Base-by-base conservation (phyloP, 2,113 vertebrate species). In the Conger conger region DNA sequence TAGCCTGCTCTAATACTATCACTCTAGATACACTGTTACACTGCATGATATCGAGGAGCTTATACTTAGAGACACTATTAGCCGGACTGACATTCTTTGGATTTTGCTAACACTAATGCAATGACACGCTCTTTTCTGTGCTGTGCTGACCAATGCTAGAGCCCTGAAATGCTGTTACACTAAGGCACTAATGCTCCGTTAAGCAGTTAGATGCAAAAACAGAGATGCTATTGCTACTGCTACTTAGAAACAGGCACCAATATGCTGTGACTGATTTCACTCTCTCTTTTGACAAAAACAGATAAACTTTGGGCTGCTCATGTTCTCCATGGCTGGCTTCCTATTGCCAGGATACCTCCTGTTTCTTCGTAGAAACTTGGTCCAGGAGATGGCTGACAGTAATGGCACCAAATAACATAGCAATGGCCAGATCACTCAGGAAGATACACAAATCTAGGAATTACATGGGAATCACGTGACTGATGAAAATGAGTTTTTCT, bases 341-440 rank as follows among this genome's bases (percentile, higher is more conserved):
- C 89, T 97, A 88, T 91, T 97, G 82, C 97, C 97, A 0, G 93
- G 89, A 76, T 97, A 97, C 91, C 94, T 97, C 88, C 93, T 93
- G 88, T 94, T 93, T 90, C 95, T 94, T 88, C 93, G 95, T n/a
- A 81, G 86, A 82, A 60, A 81, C 36, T 92, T 97, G 79, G 16
- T 86, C 76, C 90, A 40, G 82, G 87, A 93, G 84, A 92, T 91
- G 84, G 84, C 30, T 0, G 77, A 89, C 36, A 77, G 89, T 73
- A 93, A 94, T 23, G 92, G 93, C 50, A 40, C 86, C 91, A 94
- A 93, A 79, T 89, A 90, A 50, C 91, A 93, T 57, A 91, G 68
- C 88, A 95, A 95, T 13, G 92, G 94, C 54, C 79, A 92, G 1
- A 0, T 86, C 7, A 80, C 86, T 0, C 83, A 85, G 37, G 91